A percentile compares a stretch with the other conserved stretches of the same genome.
Evolutionary conservation across 2,113 vertebrate species (phyloP).

Genomic region (Galeopterus variegatus): DNA sequence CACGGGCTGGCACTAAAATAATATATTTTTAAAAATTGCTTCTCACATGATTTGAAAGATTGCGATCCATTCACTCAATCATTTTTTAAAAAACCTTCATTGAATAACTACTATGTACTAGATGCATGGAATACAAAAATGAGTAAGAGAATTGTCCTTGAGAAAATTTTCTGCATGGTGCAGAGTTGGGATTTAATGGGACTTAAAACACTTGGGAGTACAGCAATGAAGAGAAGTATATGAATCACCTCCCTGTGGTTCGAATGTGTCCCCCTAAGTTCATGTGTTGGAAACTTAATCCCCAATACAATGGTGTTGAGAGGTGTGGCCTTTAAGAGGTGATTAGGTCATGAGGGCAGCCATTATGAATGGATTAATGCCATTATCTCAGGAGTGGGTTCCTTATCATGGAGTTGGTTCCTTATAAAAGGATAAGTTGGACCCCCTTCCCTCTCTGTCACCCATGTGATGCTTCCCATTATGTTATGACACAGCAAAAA

Average conservation of each 20-base stretch:
- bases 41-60: background rate
- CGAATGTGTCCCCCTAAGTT: background rate
- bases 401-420: background rate
- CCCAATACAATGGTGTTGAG: background rate
- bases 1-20: background rate
- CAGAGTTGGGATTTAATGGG: background rate
- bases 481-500: background rate
- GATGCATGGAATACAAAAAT: conserved; percentile 30
- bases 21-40: conserved; percentile 3
- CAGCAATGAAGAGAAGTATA: background rate
- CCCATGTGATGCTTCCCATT: background rate
- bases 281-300: background rate
- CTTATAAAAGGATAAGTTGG: background rate
- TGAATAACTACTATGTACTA: background rate
- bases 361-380: background rate
- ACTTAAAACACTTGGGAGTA: background rate
- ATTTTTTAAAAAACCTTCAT: background rate
- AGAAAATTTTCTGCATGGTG: background rate
- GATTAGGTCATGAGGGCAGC: background rate
- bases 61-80: background rate
- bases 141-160: conserved; percentile 17
- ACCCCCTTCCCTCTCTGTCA: background rate
- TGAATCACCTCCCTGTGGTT: background rate
- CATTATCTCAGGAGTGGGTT: background rate
- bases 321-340: background rate